Conservation (phyloP, 2,888 invertebrate species). For the Yponomeuta evonymella region DNA sequence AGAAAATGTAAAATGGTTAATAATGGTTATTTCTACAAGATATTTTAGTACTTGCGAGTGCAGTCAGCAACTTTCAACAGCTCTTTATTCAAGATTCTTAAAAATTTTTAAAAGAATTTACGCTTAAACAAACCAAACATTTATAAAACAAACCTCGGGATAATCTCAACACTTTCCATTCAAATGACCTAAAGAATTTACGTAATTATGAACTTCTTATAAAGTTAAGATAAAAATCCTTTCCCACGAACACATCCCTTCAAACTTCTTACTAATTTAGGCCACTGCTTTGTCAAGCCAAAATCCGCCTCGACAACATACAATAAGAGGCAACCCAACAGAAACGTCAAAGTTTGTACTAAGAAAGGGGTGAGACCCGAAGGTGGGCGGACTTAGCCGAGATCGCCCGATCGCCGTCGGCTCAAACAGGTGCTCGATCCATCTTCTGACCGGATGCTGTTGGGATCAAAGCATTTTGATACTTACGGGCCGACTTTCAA, state of each 20-base stretch:
- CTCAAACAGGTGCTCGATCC: conserved; percentile 61
- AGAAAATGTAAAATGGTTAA: too few species aligned
- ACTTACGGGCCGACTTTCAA: conserved; percentile 27
- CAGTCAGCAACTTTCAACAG: too few species aligned
- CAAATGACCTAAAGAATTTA: conserved; percentile 17
- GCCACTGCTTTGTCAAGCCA: background rate
- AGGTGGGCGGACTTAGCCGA: conserved; percentile 17
- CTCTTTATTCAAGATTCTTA: too few species aligned
- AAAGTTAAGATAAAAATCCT: conserved; percentile 21
- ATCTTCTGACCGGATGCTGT: conserved; percentile 57
- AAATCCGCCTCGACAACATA: background rate
- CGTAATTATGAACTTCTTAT: conserved; percentile 11
- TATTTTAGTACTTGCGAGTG: too few species aligned
- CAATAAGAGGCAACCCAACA: background rate
- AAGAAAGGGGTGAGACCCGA: conserved; percentile 13
- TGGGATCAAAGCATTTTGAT: conserved; percentile 34
- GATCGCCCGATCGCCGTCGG: conserved; percentile 36
- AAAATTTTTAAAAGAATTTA: too few species aligned
- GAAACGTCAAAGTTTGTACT: conserved; percentile 1
- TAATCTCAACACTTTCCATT: conserved; percentile 16
- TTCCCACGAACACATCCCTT: conserved; percentile 21
- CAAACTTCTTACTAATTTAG: background rate
- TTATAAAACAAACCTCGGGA: background rate
- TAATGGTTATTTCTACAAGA: too few species aligned
- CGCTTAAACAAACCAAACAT: background rate